Percentiles rank a stretch among this genome's conserved stretches.
These are phyloP conservation scores for Helogale parvula DNA, from an alignment of 2,113 vertebrate species.

Conservation along the genomic window DNA sequence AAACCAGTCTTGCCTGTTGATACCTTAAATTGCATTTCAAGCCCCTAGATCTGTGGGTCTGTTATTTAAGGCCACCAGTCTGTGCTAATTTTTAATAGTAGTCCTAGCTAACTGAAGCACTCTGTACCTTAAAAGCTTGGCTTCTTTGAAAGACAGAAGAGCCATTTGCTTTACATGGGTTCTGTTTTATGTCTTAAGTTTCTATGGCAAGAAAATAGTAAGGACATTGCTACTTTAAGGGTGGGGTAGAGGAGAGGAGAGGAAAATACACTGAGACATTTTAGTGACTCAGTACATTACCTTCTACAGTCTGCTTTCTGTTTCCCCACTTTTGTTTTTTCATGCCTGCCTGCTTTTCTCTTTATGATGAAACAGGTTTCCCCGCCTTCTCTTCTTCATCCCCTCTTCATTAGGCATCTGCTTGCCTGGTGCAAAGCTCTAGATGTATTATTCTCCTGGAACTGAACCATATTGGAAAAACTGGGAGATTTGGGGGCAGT, in stretches of 20 bases:
- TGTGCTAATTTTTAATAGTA: neutral
- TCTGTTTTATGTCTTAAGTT: neutral
- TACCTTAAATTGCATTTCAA: neutral
- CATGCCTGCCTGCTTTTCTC: neutral
- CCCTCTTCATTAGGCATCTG: neutral
- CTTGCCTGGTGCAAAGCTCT: neutral
- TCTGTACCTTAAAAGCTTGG: neutral
- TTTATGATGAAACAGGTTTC: neutral
- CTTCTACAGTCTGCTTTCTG: neutral
- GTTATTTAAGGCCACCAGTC: neutral
- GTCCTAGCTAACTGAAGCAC: neutral
- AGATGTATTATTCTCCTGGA: neutral
- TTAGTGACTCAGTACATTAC: neutral
- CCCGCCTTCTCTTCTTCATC: neutral
- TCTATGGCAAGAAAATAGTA: neutral
- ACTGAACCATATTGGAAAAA: neutral
- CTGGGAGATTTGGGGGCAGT: neutral
- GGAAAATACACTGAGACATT: neutral
- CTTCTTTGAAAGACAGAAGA: neutral
- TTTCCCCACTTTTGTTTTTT: neutral
- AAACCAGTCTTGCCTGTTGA: neutral
- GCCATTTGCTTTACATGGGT: neutral
- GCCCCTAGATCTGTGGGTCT: neutral
- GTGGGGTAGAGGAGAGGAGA: neutral
- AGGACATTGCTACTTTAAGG: neutral